Evolutionary conservation across 2,113 vertebrate species (phyloP).

Genomic region (Gambusia holbrooki): DNA sequence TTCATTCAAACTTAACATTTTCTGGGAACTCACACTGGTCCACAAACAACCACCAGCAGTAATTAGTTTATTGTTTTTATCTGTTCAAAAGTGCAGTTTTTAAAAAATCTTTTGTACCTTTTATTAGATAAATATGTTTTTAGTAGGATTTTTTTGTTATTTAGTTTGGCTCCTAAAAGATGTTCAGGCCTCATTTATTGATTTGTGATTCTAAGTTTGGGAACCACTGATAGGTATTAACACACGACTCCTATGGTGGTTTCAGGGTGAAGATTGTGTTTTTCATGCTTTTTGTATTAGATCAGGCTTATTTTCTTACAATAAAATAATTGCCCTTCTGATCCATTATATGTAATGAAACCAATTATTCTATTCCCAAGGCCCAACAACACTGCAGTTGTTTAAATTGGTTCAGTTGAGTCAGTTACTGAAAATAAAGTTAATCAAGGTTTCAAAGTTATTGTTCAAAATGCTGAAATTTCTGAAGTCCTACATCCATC

Average conservation of each 20-base stretch:
- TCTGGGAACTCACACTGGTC: background rate
- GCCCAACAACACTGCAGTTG: too few species aligned
- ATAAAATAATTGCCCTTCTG: background rate
- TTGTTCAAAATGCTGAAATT: background rate
- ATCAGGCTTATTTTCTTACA: background rate
- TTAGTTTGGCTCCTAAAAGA: too few species aligned
- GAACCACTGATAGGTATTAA: too few species aligned
- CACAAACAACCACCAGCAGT: background rate
- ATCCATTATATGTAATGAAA: background rate
- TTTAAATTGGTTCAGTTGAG: too few species aligned
- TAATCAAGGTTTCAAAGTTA: background rate
- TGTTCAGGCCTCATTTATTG: background rate
- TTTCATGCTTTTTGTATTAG: too few species aligned
- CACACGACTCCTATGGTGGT: background rate
- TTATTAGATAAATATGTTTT: too few species aligned
- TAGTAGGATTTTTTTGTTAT: too few species aligned
- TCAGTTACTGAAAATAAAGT: too few species aligned
- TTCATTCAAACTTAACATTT: too few species aligned
- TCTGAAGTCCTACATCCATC: background rate
- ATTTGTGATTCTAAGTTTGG: background rate
- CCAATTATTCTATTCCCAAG: too few species aligned
- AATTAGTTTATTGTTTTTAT: background rate
- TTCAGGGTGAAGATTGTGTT: background rate
- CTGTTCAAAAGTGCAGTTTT: too few species aligned
- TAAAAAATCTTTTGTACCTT: too few species aligned